A percentile compares a stretch with the other conserved stretches of the same genome.
Conservation (phyloP, 1,140 invertebrate genomes). For the Atta texana region DNA sequence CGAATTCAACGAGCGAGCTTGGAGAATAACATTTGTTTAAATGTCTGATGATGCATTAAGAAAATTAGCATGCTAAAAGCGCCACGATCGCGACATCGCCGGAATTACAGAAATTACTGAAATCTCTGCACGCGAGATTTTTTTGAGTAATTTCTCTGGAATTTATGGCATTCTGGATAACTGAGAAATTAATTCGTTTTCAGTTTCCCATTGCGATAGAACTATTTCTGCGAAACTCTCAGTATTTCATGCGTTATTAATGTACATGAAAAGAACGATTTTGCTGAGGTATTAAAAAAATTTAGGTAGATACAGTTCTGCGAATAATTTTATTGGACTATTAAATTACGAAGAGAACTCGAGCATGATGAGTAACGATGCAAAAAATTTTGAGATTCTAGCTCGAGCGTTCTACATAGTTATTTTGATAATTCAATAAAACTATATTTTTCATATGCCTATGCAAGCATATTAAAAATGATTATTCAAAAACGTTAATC, state of each 20-base stretch:
- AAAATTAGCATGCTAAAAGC: slow-evolving; percentile 32
- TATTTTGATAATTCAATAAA: too few relatives aligned
- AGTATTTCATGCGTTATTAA: background rate
- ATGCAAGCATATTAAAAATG: background rate
- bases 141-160: background rate
- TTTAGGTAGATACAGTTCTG: too few relatives aligned
- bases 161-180: background rate
- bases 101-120: background rate
- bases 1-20: slow-evolving; percentile 24
- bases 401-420: too few relatives aligned
- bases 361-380: too few relatives aligned
- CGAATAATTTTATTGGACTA: too few relatives aligned
- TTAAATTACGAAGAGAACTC: too few relatives aligned
- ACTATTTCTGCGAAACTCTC: background rate
- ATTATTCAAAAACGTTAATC: background rate
- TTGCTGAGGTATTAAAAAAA: too few relatives aligned
- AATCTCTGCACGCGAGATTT: background rate
- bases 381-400: too few relatives aligned
- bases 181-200: background rate
- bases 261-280: too few relatives aligned
- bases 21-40: slow-evolving; percentile 43
- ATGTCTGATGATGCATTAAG: slow-evolving; percentile 24
- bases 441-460: too few relatives aligned
- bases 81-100: background rate
- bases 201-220: background rate